These are phyloP conservation scores for Acronicta aceris DNA, from an alignment of 2,888 invertebrate genomes.

Conservation along the genomic window DNA sequence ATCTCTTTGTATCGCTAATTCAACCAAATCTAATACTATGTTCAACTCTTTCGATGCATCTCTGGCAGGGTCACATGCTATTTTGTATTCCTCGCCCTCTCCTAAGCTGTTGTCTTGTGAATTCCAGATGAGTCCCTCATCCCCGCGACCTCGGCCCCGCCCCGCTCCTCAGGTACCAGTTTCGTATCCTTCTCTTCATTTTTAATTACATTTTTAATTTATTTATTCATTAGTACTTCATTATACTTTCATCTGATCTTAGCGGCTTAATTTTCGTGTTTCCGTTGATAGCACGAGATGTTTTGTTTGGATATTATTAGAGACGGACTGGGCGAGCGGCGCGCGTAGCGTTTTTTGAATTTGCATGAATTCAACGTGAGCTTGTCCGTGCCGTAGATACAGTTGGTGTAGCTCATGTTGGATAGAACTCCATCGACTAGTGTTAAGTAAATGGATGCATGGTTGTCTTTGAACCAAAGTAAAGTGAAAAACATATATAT, in stretches of 20 bases:
- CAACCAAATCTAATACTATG: constrained; percentile 48
- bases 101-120: constrained; percentile 87
- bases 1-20: constrained; percentile 45
- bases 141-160: constrained; percentile 87
- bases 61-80: constrained; percentile 52
- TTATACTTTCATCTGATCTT: constrained; percentile 52
- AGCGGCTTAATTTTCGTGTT: constrained; percentile 52
- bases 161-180: constrained; percentile 87
- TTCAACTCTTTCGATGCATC: constrained; percentile 54
- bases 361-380: constrained; percentile 48
- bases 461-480: constrained; percentile 6
- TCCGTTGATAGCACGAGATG: constrained; percentile 44
- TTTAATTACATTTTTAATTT: constrained; percentile 61
- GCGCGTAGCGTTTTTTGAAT: constrained; percentile 48
- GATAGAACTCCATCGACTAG: constrained; percentile 17
- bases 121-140: constrained; percentile 89
- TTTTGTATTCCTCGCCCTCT: constrained; percentile 73
- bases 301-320: constrained; percentile 50
- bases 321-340: constrained; percentile 25
- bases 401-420: constrained; percentile 28
- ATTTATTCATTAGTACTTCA: constrained; percentile 57
- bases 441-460: constrained; percentile 20
- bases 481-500: constrained; percentile 20
- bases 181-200: constrained; percentile 69
- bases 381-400: constrained; percentile 25